Evolutionary conservation across 2,888 invertebrate genomes (phyloP).

Genomic region (Cephalotes varians): DNA sequence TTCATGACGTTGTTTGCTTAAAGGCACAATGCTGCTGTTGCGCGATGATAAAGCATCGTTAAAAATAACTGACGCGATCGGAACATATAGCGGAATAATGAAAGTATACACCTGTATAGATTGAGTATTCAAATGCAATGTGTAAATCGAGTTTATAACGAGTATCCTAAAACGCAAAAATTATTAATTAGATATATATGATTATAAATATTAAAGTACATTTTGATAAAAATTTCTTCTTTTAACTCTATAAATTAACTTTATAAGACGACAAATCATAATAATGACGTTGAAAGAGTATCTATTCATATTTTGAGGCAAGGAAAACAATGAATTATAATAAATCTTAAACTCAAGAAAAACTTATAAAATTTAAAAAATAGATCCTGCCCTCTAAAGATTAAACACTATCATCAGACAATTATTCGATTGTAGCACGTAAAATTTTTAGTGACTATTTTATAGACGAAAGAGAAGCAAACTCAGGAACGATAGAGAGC

Average conservation of each 20-base stretch:
- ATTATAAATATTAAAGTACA: background rate
- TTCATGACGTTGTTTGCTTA: constrained; percentile 72
- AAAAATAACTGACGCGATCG: constrained; percentile 57
- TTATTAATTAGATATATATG: constrained; percentile 14
- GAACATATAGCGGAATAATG: constrained; percentile 59
- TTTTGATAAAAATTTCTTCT: background rate
- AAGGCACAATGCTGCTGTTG: constrained; percentile 66
- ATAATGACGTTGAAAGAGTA: too few species aligned
- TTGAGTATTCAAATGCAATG: constrained; percentile 35
- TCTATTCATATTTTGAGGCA: too few species aligned
- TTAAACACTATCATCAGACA: background rate
- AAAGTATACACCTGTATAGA: constrained; percentile 45
- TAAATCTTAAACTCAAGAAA: too few species aligned
- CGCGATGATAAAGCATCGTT: constrained; percentile 60
- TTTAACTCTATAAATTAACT: background rate
- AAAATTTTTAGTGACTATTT: background rate
- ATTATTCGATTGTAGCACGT: background rate
- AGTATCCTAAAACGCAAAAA: constrained; percentile 11
- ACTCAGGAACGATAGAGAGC: constrained; percentile 50
- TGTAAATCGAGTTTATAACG: constrained; percentile 29
- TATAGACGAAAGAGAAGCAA: background rate
- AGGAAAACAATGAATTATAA: too few species aligned
- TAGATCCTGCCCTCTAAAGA: too few species aligned
- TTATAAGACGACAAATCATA: too few species aligned
- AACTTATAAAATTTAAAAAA: too few species aligned